Conservation (phyloP, 2,888 invertebrate genomes). For the Spodoptera picta region DNA sequence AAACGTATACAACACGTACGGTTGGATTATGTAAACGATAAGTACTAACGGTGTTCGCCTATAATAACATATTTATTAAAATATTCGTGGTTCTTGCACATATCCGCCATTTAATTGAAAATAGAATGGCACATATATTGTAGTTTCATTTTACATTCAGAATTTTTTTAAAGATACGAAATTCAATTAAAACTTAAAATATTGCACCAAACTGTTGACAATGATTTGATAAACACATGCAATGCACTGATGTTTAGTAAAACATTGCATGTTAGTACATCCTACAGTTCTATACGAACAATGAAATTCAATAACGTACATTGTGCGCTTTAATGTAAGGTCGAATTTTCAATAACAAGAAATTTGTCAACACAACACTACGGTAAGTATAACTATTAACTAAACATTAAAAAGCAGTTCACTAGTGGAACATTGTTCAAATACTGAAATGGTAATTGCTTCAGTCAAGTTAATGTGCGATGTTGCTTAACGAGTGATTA, state of each 20-base stretch:
- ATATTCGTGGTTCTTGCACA: too few relatives aligned
- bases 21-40: conserved; percentile 1
- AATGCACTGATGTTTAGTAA: not conserved
- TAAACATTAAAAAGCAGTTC: conserved; percentile 44
- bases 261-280: too few relatives aligned
- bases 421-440: conserved; percentile 38
- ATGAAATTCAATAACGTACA: conserved; percentile 16
- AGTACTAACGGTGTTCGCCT: conserved; percentile 5
- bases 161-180: conserved; percentile 5
- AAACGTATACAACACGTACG: conserved; percentile 5
- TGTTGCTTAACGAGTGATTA: conserved; percentile 54
- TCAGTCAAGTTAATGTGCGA: conserved; percentile 40
- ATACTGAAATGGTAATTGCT: conserved; percentile 54
- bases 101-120: not conserved
- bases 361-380: conserved; percentile 14
- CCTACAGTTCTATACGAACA: not conserved
- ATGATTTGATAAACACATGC: not conserved
- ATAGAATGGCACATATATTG: conserved; percentile 17
- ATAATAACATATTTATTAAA: too few relatives aligned
- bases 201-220: conserved; percentile 23
- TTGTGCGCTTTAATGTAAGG: conserved; percentile 27
- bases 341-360: conserved; percentile 15
- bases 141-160: not conserved
- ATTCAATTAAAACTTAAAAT: conserved; percentile 1
- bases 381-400: conserved; percentile 26